These are phyloP conservation scores for Chloromyia formosa DNA, from an alignment of 2,888 invertebrate species.

Conservation along the genomic window DNA sequence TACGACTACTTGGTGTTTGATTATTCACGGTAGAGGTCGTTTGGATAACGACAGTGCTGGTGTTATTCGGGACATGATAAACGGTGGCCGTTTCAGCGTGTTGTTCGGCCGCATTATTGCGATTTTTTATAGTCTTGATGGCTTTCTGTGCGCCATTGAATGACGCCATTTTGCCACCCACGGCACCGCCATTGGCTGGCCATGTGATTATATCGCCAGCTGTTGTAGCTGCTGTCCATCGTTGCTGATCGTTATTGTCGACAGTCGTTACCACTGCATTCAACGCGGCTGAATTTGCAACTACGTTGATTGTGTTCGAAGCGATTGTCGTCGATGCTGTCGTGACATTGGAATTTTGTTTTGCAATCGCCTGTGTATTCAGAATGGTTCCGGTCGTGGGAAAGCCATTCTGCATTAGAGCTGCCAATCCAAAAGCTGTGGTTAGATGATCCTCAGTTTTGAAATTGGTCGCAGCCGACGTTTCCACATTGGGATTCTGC, in stretches of 20 bases:
- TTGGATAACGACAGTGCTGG: slow-evolving; percentile 31
- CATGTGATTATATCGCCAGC: slow-evolving; percentile 71
- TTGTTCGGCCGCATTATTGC: slow-evolving; percentile 13
- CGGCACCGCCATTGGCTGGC: slow-evolving; percentile 69
- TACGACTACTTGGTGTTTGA: slow-evolving; percentile 44
- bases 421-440: slow-evolving; percentile 78
- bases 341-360: slow-evolving; percentile 54
- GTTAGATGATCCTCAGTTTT: slow-evolving; percentile 78
- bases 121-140: slow-evolving; percentile 48
- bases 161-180: slow-evolving; percentile 76
- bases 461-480: slow-evolving; percentile 61
- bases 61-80: slow-evolving; percentile 35
- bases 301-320: slow-evolving; percentile 35
- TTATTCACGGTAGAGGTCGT: slow-evolving; percentile 16
- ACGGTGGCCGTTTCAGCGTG: slow-evolving; percentile 22
- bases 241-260: slow-evolving; percentile 24
- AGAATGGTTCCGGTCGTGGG: slow-evolving; percentile 71
- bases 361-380: slow-evolving; percentile 61
- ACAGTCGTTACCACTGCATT: slow-evolving; percentile 22
- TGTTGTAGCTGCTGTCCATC: slow-evolving; percentile 73
- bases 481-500: slow-evolving; percentile 57
- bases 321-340: slow-evolving; percentile 44
- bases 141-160: slow-evolving; percentile 80
- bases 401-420: slow-evolving; percentile 79
- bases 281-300: slow-evolving; percentile 16